Evolutionary conservation across 2,888 invertebrate species (phyloP).

Genomic region (Calephelis perditalis): DNA sequence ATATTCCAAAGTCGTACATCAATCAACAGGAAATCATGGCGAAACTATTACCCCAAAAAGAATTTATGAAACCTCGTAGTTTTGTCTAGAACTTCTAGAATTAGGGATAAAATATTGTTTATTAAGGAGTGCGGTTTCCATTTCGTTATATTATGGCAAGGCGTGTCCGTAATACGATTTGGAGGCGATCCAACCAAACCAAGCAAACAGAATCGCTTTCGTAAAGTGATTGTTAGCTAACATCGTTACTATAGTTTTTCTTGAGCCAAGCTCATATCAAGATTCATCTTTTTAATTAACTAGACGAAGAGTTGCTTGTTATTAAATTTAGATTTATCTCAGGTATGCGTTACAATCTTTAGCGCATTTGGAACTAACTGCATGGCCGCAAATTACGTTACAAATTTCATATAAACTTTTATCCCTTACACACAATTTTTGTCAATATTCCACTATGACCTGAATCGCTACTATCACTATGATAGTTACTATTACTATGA

Average conservation of each 20-base stretch:
- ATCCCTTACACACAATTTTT: too few relatives aligned
- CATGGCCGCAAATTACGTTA: too few relatives aligned
- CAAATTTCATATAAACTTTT: too few relatives aligned
- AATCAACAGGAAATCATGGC: too few relatives aligned
- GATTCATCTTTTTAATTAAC: background rate
- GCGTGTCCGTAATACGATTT: conserved; percentile 15
- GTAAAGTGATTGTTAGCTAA: conserved; percentile 17
- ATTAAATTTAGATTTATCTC: background rate
- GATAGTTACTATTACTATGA: too few relatives aligned
- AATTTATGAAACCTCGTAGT: background rate
- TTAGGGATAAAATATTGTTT: conserved; percentile 1
- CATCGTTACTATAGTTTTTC: conserved; percentile 5
- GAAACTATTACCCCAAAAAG: background rate
- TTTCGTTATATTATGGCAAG: conserved; percentile 15
- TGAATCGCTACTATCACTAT: too few relatives aligned
- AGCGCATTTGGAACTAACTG: too few relatives aligned
- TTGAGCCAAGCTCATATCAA: background rate
- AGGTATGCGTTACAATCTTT: too few relatives aligned
- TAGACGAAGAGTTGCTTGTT: background rate
- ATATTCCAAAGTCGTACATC: too few relatives aligned
- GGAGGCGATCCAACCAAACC: conserved; percentile 11
- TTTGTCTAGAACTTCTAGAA: background rate
- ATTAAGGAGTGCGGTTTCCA: conserved; percentile 13
- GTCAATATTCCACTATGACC: too few relatives aligned
- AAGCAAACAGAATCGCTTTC: conserved; percentile 8